phyloP scores from a whole-genome alignment of 2,797 vertebrate species.

The Graptemys geographica region DNA sequence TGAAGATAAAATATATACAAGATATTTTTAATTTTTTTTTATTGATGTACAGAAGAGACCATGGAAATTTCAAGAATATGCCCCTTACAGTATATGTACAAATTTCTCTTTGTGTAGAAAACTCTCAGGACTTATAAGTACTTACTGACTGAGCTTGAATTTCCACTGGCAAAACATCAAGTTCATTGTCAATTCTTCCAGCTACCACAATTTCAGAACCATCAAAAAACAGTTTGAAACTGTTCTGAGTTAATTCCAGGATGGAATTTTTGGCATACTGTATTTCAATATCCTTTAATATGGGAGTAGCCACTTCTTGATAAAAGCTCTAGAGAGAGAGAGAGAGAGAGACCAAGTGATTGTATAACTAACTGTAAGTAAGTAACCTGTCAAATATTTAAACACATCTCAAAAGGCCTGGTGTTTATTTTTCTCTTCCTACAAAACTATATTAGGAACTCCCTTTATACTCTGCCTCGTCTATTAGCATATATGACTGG shows the following conservation, averaged over 20 bases:
- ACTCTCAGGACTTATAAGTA: background rate
- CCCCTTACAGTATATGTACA: conserved; percentile 1
- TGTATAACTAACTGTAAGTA: background rate
- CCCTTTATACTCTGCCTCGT: no score
- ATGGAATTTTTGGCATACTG: conserved; percentile 83
- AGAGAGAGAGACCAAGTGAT: background rate
- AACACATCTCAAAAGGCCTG: background rate
- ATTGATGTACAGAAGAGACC: background rate
- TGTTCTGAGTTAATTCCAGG: conserved; percentile 83
- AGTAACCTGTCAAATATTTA: background rate
- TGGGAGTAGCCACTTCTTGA: conserved; percentile 88
- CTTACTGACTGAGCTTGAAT: conserved; percentile 87
- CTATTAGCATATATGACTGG: no score
- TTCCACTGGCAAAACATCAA: conserved; percentile 82
- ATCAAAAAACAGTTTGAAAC: conserved; percentile 87
- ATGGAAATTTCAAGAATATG: background rate
- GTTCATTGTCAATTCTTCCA: conserved; percentile 82
- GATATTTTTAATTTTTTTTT: background rate
- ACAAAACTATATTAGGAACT: background rate
- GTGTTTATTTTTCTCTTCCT: background rate
- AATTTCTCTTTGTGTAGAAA: background rate
- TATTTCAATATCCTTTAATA: conserved; percentile 85
- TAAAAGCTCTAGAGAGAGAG: conserved; percentile 87
- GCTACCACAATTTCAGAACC: conserved; percentile 93
- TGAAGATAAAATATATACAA: background rate